Base-by-base conservation (phyloP, 2,113 vertebrate genomes). In the Hippolais icterina region DNA sequence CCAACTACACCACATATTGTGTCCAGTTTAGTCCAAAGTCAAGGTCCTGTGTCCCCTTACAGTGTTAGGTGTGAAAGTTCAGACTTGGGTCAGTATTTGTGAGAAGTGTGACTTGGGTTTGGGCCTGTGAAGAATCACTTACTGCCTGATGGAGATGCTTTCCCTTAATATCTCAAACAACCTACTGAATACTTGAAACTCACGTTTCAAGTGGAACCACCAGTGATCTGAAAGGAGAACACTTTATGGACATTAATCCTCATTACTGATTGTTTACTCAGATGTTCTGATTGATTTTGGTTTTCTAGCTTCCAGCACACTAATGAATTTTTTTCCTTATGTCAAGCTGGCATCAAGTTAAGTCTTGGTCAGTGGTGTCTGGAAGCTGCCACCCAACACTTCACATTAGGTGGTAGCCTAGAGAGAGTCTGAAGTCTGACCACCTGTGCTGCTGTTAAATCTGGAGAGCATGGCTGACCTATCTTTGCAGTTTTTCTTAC, bases 1-100 rank as follows among this genome's bases (percentile, higher is more conserved):
- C 37, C 21, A 76, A 1, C 31, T n/a, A 1, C 21, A 14, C 29
- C 46, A 13, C 6, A 2, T 12, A 27, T 1, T 1, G 4, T 47
- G 64, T 78, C 44, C 37, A 21, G 17, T 31, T 75, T 33, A 49
- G 53, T 31, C 15, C n/a, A 64, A 22, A 28, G 44, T 42, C 9
- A 1, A 33, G 37, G 47, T 35, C 15, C 49, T 46, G 24, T n/a
- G 77, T 60, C 12, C 53, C 29, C 63, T 60, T 12, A 6, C 14
- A 41, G 1, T 11, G 54, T 28, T 28, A 1, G 1, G 14, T 57
- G 56, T 61, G 52, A 11, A 41, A 50, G 33, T 5, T 2, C 2
- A 79, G 70, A 4, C 6, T 41, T 39, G 39, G 2, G 0, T 41
- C 28, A 24, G 61, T 10, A 2, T 49, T 63, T 52, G 19, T 5